These are phyloP conservation scores for Lasioglossum marginatum DNA, from an alignment of 2,888 invertebrate genomes.

Conservation along the genomic window DNA sequence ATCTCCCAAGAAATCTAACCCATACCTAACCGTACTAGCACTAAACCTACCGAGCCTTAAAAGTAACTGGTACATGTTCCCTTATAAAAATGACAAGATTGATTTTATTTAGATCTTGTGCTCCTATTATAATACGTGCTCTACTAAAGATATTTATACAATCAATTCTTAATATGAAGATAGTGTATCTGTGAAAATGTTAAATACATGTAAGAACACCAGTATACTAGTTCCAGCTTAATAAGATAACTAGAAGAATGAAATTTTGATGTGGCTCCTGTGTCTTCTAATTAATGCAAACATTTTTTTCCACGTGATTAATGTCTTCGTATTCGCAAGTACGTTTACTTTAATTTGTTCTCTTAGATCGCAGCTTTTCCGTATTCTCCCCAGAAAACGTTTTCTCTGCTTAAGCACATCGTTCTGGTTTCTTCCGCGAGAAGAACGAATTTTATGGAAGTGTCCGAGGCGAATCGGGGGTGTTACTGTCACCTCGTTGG, in stretches of 20 bases:
- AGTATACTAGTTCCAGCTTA: background rate
- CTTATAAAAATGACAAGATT: too few relatives aligned
- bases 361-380: background rate
- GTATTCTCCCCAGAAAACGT: background rate
- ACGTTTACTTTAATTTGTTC: background rate
- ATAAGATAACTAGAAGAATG: background rate
- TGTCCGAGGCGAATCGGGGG: background rate
- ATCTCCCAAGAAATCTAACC: too few relatives aligned
- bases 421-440: background rate
- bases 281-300: too few relatives aligned
- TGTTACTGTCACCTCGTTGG: slow-evolving; percentile 28
- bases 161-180: too few relatives aligned
- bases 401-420: background rate
- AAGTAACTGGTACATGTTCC: too few relatives aligned
- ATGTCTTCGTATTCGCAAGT: background rate
- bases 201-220: too few relatives aligned
- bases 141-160: too few relatives aligned
- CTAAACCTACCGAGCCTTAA: too few relatives aligned
- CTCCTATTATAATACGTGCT: too few relatives aligned
- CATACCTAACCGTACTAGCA: too few relatives aligned
- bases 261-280: background rate
- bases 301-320: background rate
- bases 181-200: too few relatives aligned
- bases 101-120: too few relatives aligned
- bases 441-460: background rate